Base-by-base conservation (phyloP, 2,888 invertebrate species). In the Monoplex corrugatus region DNA sequence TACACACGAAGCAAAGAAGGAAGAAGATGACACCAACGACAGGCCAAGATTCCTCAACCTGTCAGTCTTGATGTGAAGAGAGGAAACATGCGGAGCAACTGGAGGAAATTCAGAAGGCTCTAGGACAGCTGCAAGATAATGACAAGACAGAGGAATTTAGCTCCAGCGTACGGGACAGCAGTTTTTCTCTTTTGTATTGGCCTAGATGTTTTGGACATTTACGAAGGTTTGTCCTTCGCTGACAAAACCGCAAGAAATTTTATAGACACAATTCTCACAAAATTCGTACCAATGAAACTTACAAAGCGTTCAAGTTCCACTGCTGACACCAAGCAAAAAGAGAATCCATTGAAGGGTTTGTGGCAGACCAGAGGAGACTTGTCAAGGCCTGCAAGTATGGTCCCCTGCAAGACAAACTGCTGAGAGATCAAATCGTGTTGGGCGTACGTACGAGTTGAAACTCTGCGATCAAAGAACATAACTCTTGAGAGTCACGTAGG, bases 361-460 rank as follows among this genome's bases (percentile, higher is more conserved):
- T 57, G 10, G 57, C 57, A 57, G 57, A 57, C 3, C 57, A 23
- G 57, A 57, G 57, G 28, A 75, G 75, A 75, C 38, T n/a, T n/a
- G n/a, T n/a, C n/a, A n/a, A n/a, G n/a, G n/a, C n/a, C 38, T 75
- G 75, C 38, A 75, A 38, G 38, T 75, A 75, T 10, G 38, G 75
- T 1, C 35, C 75, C 5, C 8, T 68, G 32, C n/a, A 68, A 28
- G 40, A 23, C 43, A 43, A 43, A 43, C 78, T 80, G 78, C 78
- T 80, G 78, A 80, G 78, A 80, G 78, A 78, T 10, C 78, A 80
- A 19, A 80, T 80, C 40, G 43, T 43, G 40, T 28, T 80, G 2
- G 78, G 78, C 23, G 78, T 43, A 43, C 43, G 32, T 43, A n/a
- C n/a, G n/a, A n/a, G 43, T 43, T 23, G 78, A 80, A 28, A 80